These are phyloP conservation scores for Helostoma temminkii DNA, from an alignment of 2,797 vertebrate species.

Conservation along the genomic window DNA sequence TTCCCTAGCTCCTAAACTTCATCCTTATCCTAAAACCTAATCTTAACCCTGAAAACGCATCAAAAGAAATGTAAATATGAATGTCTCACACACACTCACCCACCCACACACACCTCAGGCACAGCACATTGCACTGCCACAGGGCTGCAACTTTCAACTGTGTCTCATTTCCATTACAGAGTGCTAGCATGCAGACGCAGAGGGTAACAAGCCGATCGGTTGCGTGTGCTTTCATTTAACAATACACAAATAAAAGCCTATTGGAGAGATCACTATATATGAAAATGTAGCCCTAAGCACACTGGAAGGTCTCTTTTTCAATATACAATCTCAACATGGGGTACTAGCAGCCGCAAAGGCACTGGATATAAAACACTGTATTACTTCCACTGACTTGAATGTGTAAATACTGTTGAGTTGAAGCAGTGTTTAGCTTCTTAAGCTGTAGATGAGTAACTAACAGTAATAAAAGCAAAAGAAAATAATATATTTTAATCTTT, in stretches of 20 bases:
- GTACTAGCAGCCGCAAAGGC: conserved; percentile 1
- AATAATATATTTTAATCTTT: neutral
- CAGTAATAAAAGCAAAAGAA: too few species aligned
- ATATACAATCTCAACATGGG: conserved; percentile 3
- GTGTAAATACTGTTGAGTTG: neutral
- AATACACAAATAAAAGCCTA: conserved; percentile 37
- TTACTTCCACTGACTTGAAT: neutral
- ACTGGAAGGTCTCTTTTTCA: conserved; percentile 35
- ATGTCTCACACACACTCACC: conserved; percentile 25
- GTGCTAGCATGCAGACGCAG: conserved; percentile 20
- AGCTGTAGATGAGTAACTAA: neutral
- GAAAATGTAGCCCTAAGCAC: conserved; percentile 50
- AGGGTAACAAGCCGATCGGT: conserved; percentile 41
- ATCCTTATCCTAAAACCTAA: too few species aligned
- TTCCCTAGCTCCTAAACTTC: too few species aligned
- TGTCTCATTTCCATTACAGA: conserved; percentile 58
- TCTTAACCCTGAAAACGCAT: too few species aligned
- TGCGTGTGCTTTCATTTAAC: conserved; percentile 44
- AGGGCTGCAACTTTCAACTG: conserved; percentile 43
- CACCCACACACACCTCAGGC: conserved; percentile 24
- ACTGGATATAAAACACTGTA: neutral
- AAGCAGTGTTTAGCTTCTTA: neutral
- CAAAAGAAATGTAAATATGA: conserved; percentile 25
- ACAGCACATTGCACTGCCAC: conserved; percentile 40
- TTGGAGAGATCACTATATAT: conserved; percentile 33